Percentiles rank a stretch among this genome's conserved stretches.
Evolutionary conservation across 2,888 invertebrate species (phyloP).

Genomic region (Drosophila diplacantha): DNA sequence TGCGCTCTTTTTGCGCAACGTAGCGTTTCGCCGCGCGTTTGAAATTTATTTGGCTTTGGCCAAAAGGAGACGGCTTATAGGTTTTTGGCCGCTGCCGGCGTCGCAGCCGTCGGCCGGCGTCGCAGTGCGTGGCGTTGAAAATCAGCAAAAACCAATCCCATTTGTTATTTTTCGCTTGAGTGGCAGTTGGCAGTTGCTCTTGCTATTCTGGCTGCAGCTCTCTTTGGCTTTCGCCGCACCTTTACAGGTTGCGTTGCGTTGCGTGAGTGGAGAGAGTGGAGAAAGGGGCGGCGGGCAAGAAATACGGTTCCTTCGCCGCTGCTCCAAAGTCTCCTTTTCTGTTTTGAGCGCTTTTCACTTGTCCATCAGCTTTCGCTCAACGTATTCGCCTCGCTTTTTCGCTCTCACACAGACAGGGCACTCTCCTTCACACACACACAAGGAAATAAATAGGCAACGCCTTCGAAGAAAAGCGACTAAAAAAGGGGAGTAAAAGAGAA

Average conservation of each 20-base stretch:
- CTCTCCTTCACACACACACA: conserved; percentile 30
- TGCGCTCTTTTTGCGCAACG: conserved; percentile 33
- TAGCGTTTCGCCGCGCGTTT: conserved; percentile 55
- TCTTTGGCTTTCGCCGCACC: conserved; percentile 53
- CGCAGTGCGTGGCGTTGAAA: conserved; percentile 65
- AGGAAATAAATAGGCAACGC: conserved; percentile 67
- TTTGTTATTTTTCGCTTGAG: conserved; percentile 78
- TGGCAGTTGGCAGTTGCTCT: conserved; percentile 77
- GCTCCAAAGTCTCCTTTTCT: conserved; percentile 7
- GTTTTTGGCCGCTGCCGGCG: conserved; percentile 62
- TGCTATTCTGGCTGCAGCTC: conserved; percentile 49
- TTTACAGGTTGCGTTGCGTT: conserved; percentile 42
- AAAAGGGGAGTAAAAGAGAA: conserved; percentile 6
- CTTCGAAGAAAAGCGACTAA: conserved; percentile 63
- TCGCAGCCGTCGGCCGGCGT: conserved; percentile 34
- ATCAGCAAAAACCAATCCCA: conserved; percentile 79
- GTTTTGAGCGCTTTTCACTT: conserved; percentile 65
- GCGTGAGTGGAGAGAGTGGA: conserved; percentile 2
- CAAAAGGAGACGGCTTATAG: conserved; percentile 77
- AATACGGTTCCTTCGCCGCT: conserved; percentile 5
- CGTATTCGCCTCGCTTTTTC: conserved; percentile 30
- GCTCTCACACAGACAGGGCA: conserved; percentile 38
- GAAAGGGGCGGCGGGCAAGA: conserved; percentile 10
- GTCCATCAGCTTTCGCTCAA: conserved; percentile 66
- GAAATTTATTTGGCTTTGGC: conserved; percentile 77